These are phyloP conservation scores for Sitophilus oryzae DNA, from an alignment of 1,140 invertebrate species.

Conservation along the genomic window DNA sequence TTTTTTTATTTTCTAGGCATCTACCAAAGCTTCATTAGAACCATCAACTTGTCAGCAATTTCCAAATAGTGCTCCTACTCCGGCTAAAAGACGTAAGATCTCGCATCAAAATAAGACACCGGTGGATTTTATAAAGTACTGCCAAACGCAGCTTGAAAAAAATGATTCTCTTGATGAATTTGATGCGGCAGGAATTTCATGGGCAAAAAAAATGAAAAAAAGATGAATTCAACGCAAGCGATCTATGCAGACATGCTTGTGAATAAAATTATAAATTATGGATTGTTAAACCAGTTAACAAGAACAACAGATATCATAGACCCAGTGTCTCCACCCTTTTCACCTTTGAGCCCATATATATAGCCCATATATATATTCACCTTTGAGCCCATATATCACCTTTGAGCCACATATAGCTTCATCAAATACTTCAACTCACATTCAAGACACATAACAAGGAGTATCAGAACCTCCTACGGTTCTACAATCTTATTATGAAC, in stretches of 20 bases:
- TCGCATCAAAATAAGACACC: background rate
- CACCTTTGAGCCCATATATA: too few species aligned
- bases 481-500: background rate
- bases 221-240: background rate
- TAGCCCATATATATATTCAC: too few species aligned
- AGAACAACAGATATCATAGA: background rate
- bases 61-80: background rate
- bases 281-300: slow-evolving; percentile 2
- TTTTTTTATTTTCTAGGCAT: too few species aligned
- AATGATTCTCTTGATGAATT: slow-evolving; percentile 5
- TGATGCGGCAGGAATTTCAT: slow-evolving; percentile 10
- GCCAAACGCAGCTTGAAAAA: background rate
- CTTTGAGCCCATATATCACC: too few species aligned
- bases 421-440: too few species aligned
- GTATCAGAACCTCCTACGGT: background rate
- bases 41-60: too few species aligned
- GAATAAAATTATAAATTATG: slow-evolving; percentile 11
- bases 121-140: slow-evolving; percentile 6
- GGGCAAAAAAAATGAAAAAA: background rate
- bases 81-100: background rate
- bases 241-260: slow-evolving; percentile 2
- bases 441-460: too few species aligned
- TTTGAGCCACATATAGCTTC: too few species aligned
- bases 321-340: too few species aligned
- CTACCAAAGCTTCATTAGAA: too few species aligned